A percentile compares a stretch with the other conserved stretches of the same genome.
Evolutionary conservation across 2,888 invertebrate species (phyloP).

Genomic region (Hyppa rectilinea): DNA sequence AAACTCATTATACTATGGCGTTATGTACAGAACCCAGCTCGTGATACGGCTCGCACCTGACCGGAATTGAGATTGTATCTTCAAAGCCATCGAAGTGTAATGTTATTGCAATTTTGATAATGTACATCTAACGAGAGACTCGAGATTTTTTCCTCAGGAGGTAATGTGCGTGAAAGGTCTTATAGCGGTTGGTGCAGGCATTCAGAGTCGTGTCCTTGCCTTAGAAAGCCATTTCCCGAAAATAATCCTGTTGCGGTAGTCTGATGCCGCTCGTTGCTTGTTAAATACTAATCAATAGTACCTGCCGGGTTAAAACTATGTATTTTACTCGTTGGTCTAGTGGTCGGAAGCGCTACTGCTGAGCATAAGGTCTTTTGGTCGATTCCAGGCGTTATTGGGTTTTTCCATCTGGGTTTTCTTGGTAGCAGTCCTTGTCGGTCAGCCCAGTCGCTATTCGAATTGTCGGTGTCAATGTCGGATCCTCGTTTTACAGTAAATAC

Average conservation of each 20-base stretch:
- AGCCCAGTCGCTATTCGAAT: no score
- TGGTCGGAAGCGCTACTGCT: neutral
- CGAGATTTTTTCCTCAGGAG: slow-evolving; percentile 27
- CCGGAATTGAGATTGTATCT: slow-evolving; percentile 64
- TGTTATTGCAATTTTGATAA: slow-evolving; percentile 67
- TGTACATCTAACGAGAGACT: slow-evolving; percentile 31
- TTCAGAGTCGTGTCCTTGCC: neutral
- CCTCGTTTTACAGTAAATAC: neutral
- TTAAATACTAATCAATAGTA: slow-evolving; percentile 22
- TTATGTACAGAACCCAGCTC: slow-evolving; percentile 62
- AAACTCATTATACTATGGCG: slow-evolving; percentile 57
- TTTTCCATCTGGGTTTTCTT: neutral
- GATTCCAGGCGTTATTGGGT: neutral
- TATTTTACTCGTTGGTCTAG: neutral
- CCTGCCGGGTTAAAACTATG: neutral
- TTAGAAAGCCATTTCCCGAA: slow-evolving; percentile 6
- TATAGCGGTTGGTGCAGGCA: neutral
- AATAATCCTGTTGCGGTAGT: slow-evolving; percentile 22
- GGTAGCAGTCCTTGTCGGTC: no score
- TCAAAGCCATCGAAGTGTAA: slow-evolving; percentile 56
- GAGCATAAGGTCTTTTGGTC: no score
- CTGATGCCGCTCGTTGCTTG: slow-evolving; percentile 2
- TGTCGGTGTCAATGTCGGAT: neutral
- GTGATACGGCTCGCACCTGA: slow-evolving; percentile 69
- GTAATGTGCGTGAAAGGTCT: slow-evolving; percentile 32